Conservation (phyloP, 2,113 vertebrate species). For the Edolisoma coerulescens region DNA sequence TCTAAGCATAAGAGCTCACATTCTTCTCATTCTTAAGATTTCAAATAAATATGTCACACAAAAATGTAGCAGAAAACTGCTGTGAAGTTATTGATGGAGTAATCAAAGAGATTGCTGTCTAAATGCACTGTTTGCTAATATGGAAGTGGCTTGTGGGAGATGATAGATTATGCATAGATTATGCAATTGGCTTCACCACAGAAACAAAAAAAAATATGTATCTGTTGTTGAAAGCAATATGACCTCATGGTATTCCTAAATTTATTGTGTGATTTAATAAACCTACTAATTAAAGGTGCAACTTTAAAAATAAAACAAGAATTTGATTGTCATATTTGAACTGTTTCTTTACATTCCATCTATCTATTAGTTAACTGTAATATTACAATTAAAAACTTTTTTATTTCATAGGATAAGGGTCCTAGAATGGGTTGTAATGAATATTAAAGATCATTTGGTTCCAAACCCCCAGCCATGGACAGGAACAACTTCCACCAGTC, state of each 20-base stretch:
- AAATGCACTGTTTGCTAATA: not conserved
- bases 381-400: not conserved
- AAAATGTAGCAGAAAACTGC: not conserved
- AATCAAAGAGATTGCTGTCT: not conserved
- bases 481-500: not conserved
- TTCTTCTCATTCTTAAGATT: not conserved
- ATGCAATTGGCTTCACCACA: not conserved
- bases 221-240: not conserved
- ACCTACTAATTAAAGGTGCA: not conserved
- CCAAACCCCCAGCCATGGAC: not conserved
- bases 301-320: not conserved
- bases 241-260: not conserved
- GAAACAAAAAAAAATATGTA: fast-evolving
- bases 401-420: not conserved
- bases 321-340: not conserved
- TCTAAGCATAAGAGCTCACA: not conserved
- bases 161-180: not conserved
- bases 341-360: not conserved
- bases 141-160: not conserved
- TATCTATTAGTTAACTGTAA: not conserved
- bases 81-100: not conserved
- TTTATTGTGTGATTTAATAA: not conserved
- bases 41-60: not conserved
- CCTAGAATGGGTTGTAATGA: not conserved
- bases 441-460: not conserved